Conservation (phyloP, 2,113 vertebrate species). For the Picathartes gymnocephalus region DNA sequence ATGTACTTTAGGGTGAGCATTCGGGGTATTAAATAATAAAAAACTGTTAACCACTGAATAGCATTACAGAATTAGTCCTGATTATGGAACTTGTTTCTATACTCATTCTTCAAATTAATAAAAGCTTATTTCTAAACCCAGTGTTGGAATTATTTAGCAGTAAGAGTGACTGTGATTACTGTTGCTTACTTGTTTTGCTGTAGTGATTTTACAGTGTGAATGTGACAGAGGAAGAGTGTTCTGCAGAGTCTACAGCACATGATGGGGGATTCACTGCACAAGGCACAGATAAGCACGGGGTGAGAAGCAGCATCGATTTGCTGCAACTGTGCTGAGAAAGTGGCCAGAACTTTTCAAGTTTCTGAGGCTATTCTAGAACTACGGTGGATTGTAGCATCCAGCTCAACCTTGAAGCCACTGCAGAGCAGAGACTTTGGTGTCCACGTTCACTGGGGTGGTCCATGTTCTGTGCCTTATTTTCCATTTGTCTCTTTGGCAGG, state of each 20-base stretch:
- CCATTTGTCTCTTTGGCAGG: not conserved
- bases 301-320: not conserved
- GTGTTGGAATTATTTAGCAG: not conserved
- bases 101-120: slow-evolving; percentile 11
- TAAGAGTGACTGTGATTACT: not conserved
- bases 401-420: not conserved
- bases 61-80: not conserved
- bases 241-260: not conserved
- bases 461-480: not conserved
- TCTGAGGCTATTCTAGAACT: not conserved
- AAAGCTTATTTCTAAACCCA: slow-evolving; percentile 21
- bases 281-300: not conserved
- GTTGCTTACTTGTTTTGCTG: not conserved
- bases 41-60: not conserved
- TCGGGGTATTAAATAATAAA: not conserved
- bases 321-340: not conserved
- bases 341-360: not conserved
- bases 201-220: not conserved
- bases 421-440: not conserved
- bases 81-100: not conserved
- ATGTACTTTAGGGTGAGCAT: not conserved
- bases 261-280: not conserved
- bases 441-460: not conserved
- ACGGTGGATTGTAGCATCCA: not conserved
- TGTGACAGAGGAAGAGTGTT: not conserved